A percentile compares a stretch with the other conserved stretches of the same genome.
These are phyloP conservation scores for Boloria euphrosyne DNA, from an alignment of 2,888 invertebrate genomes.

Conservation along the genomic window DNA sequence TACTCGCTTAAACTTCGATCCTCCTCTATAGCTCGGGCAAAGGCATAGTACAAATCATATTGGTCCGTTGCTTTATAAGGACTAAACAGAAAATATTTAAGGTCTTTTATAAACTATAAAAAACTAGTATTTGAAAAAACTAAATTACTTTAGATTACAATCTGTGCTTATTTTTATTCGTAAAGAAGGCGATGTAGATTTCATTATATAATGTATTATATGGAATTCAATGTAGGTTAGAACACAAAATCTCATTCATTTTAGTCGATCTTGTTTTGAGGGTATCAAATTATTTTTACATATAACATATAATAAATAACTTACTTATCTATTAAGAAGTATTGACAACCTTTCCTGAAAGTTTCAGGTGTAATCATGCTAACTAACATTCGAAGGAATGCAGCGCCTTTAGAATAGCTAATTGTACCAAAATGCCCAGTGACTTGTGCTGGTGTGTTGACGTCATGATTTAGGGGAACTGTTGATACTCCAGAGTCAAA, in stretches of 20 bases:
- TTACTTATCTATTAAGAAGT: conserved; percentile 78
- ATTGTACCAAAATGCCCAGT: conserved; percentile 85
- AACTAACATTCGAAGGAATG: conserved; percentile 69
- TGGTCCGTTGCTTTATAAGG: conserved; percentile 72
- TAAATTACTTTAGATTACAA: too few species aligned
- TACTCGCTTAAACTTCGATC: conserved; percentile 59
- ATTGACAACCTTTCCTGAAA: conserved; percentile 57
- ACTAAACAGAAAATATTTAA: conserved; percentile 50
- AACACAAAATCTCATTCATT: too few species aligned
- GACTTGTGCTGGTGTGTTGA: conserved; percentile 84
- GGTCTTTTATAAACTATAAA: too few species aligned
- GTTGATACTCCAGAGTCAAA: conserved; percentile 64
- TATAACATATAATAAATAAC: conserved; percentile 44
- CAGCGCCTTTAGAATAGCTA: conserved; percentile 85
- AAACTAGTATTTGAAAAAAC: too few species aligned
- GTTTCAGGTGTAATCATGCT: conserved; percentile 64
- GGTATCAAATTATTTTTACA: too few species aligned
- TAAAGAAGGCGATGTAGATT: too few species aligned
- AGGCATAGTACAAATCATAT: conserved; percentile 73
- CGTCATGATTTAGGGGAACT: conserved; percentile 83
- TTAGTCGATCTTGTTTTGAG: too few species aligned
- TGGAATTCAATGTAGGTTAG: too few species aligned
- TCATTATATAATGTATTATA: too few species aligned
- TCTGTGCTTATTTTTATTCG: too few species aligned
- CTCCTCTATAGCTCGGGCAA: conserved; percentile 62